Base-by-base conservation (phyloP, 30 jellyfish, hydroid and myxozoan genomes). In the Cassiopea andromeda region DNA sequence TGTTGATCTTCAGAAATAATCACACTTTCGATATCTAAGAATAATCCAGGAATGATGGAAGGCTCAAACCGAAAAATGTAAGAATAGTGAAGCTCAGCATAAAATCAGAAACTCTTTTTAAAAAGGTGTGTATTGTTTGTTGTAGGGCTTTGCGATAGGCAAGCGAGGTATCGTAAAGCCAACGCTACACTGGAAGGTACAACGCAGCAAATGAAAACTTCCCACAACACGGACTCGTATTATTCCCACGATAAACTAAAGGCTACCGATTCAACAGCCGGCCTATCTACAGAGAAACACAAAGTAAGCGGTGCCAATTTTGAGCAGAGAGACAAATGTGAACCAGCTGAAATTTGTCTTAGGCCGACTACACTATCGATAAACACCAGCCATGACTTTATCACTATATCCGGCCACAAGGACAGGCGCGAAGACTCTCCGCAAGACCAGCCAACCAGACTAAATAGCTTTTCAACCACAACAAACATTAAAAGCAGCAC, bases 331-430 rank as follows among this genome's bases (percentile, higher is more conserved):
- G 50, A 54, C 79, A n/a, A 19, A 43, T 9, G 79, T 18, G 79
- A 70, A n/a, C 7, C 49, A 38, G 50, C 3, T 9, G 54, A 70
- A 46, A 2, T 50, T 5, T 14, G 84, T 46, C 69, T 50, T 1
- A 44, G 84, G 69, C 84, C 84, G 9, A 46, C n/a, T 5, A 45
- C 16, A 14, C 12, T 75, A 13, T 8, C 48, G 2, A 44, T 27
- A 7, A n/a, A 1, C 54, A 15, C 46, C 12, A 58, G 73, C 7
- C 44, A 50, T 12, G 91, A 83, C 27, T 83, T 83, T 83, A 83
- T 83, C 60, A 83, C 67, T 14, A 83, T 83, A 19, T 60, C 91
- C 57, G 69, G 91, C 7, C 76, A 70, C 75, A 83, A 83, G 49
- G 91, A 83, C 1, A 83, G 60, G 46, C 60, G 44, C 15, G 85